Base-by-base conservation (phyloP, 2,888 invertebrate genomes). In the Eristalis arbustorum region DNA sequence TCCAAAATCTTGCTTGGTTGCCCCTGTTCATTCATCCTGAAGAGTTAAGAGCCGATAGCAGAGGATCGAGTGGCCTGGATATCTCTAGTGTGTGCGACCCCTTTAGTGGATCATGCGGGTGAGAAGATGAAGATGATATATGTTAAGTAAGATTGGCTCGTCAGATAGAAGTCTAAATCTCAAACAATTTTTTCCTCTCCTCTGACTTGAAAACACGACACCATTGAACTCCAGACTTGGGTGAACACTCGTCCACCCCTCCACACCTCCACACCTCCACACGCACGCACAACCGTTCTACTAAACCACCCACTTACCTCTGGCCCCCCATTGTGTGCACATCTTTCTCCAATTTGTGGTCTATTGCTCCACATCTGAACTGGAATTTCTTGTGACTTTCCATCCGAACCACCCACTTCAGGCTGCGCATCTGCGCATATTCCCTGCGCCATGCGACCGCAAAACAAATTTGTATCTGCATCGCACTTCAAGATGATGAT, bases 401-500 rank as follows among this genome's bases (percentile, higher is more conserved):
- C 23, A 56, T 64, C 64, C 56, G 37, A 18, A 8, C 25, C 68
- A 37, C 14, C 40, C 23, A 40, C 22, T 10, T 22, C 31, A 31
- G 31, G 28, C 62, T n/a, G 31, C 62, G 11, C 11, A 57, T 23
- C 18, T 5, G 4, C n/a, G 18, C 49, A n/a, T 42, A 14, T 42
- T 42, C 5, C 49, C 8, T 18, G 49, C 49, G 42, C n/a, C 31
- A 23, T 25, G 25, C 25, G 18, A 75, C 62, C 69, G 40, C 63
- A 73, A 31, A 68, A 23, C 42, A 69, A 74, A 71, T 84, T 84
- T 84, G 73, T 78, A 61, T 73, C 31, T 59, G 57, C 28, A 67
- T 25, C 42, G 68, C 62, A 56, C 73, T 42, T 64, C 63, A 61
- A 68, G 73, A 40, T 62, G 61, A 62, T 56, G 40, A 67, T 59